Evolutionary conservation across 2,113 vertebrate species (phyloP).

Genomic region (Macaca nemestrina): DNA sequence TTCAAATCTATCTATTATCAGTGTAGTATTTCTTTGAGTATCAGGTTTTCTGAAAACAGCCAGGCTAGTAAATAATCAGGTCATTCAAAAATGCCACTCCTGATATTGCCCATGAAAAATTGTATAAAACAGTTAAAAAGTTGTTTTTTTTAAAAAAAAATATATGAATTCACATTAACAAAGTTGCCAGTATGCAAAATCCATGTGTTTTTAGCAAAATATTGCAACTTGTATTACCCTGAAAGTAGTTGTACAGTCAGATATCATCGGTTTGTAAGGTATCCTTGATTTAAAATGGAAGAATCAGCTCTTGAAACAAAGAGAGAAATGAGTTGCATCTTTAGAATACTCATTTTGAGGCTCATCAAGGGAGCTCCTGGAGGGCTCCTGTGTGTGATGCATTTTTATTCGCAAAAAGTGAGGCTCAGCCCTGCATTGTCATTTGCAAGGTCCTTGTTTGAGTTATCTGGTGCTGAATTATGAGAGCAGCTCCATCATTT

Average conservation of each 20-base stretch:
- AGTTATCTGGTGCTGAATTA: slow-evolving; percentile 76
- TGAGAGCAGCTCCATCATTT: slow-evolving; percentile 75
- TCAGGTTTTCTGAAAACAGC: background rate
- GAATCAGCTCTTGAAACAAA: slow-evolving; percentile 29
- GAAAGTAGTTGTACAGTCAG: background rate
- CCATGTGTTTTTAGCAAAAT: background rate
- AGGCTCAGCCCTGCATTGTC: slow-evolving; percentile 65
- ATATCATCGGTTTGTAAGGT: slow-evolving; percentile 33
- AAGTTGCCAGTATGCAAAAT: background rate
- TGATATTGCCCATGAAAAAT: background rate
- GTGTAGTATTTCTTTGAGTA: background rate
- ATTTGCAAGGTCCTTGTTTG: slow-evolving; percentile 78
- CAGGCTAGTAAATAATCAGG: background rate
- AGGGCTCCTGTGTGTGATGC: background rate
- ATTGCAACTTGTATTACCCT: background rate
- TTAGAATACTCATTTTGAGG: slow-evolving; percentile 23
- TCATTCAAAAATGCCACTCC: background rate
- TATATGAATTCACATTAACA: background rate
- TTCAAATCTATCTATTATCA: background rate
- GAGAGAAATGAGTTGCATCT: slow-evolving; percentile 22
- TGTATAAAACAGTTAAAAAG: background rate
- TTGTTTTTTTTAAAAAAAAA: background rate
- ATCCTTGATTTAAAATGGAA: slow-evolving; percentile 46
- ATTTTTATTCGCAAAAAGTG: slow-evolving; percentile 51
- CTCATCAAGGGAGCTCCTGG: background rate